Percentiles rank a stretch among this genome's conserved stretches.
Evolutionary conservation across 2,888 invertebrate genomes (phyloP).

Genomic region (Antheraea yamamai): DNA sequence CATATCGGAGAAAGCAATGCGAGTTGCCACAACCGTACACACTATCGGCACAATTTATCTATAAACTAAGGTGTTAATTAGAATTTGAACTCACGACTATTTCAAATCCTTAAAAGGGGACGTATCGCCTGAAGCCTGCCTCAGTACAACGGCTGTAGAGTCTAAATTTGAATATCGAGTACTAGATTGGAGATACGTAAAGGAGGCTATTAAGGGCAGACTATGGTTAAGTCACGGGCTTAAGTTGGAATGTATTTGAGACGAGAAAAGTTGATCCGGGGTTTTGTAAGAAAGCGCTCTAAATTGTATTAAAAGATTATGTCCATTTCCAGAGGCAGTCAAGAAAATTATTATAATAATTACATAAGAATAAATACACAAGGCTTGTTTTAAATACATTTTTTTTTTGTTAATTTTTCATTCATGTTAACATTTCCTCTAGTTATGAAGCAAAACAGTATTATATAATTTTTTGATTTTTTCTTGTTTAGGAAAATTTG

Average conservation of each 20-base stretch:
- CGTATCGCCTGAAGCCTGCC: constrained; percentile 36
- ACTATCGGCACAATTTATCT: constrained; percentile 78
- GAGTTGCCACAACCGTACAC: constrained; percentile 56
- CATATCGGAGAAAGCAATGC: constrained; percentile 52
- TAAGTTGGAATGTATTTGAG: constrained; percentile 68
- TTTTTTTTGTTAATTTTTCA: not conserved
- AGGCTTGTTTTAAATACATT: no score
- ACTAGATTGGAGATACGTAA: constrained; percentile 70
- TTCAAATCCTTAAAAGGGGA: constrained; percentile 49
- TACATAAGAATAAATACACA: not conserved
- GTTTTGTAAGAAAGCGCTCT: constrained; percentile 31
- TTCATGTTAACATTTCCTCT: not conserved
- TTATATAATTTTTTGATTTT: no score
- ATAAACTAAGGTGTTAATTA: constrained; percentile 78
- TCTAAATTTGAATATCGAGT: constrained; percentile 30
- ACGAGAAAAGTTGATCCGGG: constrained; percentile 59
- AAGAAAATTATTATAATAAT: not conserved
- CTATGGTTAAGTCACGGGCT: constrained; percentile 72
- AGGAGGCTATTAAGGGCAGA: constrained; percentile 70
- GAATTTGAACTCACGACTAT: constrained; percentile 77
- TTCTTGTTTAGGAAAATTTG: no score
- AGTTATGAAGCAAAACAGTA: no score
- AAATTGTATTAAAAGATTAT: constrained; percentile 12
- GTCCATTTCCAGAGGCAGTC: not conserved
- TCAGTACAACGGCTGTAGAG: constrained; percentile 35